Evolutionary conservation across 2,797 vertebrate species (phyloP), one percentile per base, ranked within the genome.

Genomic region (Lutjanus argentimaculatus): DNA sequence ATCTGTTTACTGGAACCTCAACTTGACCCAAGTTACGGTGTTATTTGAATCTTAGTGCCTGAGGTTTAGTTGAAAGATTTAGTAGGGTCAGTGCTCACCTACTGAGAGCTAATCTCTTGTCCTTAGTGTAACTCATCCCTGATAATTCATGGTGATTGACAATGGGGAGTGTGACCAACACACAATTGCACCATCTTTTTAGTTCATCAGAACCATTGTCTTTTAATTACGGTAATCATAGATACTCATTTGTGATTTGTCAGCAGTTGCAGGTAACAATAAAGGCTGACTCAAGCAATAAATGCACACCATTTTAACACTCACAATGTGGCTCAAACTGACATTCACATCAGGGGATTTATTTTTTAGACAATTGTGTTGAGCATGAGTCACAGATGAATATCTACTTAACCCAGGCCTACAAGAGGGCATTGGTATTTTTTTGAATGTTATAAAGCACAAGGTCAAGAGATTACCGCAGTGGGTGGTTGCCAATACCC

Each of bases 311-410:
- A 45, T 22, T 67, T 67, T 19, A 43, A 63, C 21, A 63, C 21
- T 30, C 1, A 0, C 19, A 72, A 17, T 72, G 25, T 67, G 12
- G 15, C 62, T 65, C 2, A 56, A 52, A 76, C 63, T 68, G 7
- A 62, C 9, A 2, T 69, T 56, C 21, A 63, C 30, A 67, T 59
- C 42, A 59, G 36, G 43, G 65, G 16, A 61, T 55, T 71, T 72
- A 22, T 59, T 30, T 59, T 59, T 49, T 36, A 66, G 15, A 48
- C 64, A 22, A 11, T 56, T 51, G 64, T 69, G n/a, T 55, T 70
- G n/a, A 70, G 51, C 53, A 73, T n/a, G 9, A 61, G 22, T 43
- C 21, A 66, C 14, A 62, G 42, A 63, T 36, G 3, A 64, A 42
- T 58, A 52, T 67, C 13, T 49, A 14, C 42, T 40, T 56, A 49